Evolutionary conservation across 2,113 vertebrate species (phyloP).

Genomic region (Vulpes ferrilata): DNA sequence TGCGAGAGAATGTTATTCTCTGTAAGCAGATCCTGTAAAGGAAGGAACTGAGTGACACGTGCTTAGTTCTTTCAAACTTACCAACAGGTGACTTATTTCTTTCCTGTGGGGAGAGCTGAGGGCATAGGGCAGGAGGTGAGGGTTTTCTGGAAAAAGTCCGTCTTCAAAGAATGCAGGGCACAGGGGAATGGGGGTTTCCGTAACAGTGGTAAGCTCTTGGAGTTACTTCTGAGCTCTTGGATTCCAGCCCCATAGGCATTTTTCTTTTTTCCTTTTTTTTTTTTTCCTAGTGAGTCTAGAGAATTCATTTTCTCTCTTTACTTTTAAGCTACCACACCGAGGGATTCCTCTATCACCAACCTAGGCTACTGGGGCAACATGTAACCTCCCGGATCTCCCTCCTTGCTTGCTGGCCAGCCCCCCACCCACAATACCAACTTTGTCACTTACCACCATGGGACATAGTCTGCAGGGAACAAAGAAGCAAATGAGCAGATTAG

Average conservation of each 20-base stretch:
- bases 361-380: neutral
- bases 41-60: neutral
- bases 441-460: neutral
- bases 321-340: neutral
- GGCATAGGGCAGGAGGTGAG: neutral
- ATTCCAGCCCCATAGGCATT: neutral
- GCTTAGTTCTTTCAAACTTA: neutral
- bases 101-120: neutral
- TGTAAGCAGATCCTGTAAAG: neutral
- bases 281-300: neutral
- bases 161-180: neutral
- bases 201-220: neutral
- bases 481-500: neutral
- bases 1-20: neutral
- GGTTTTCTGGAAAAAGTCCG: neutral
- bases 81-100: neutral
- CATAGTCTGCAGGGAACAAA: neutral
- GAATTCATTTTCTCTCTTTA: conserved; percentile 9
- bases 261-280: neutral
- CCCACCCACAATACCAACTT: neutral
- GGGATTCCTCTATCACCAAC: neutral
- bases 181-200: neutral
- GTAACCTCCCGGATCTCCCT: neutral
- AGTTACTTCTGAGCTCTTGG: neutral
- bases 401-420: neutral